These are phyloP conservation scores for Drosophila chauvacae DNA, from an alignment of 1,140 invertebrate genomes.

Conservation along the genomic window DNA sequence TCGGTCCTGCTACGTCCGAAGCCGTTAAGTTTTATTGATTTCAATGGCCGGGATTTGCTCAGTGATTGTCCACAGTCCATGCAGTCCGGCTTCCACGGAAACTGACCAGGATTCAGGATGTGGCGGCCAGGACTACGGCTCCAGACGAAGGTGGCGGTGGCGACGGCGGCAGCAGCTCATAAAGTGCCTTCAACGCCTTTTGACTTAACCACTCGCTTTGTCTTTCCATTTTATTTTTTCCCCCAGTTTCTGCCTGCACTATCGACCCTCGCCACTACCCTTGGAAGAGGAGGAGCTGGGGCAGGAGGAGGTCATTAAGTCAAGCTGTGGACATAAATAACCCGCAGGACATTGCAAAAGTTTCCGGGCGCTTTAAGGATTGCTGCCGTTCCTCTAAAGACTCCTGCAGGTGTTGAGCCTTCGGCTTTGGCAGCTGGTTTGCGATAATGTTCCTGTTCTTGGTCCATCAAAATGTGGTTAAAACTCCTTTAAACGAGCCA, in stretches of 20 bases:
- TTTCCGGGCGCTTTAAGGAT: slow-evolving; percentile 54
- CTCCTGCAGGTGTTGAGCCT: slow-evolving; percentile 50
- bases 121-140: slow-evolving; percentile 14
- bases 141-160: slow-evolving; percentile 3
- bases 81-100: slow-evolving; percentile 15
- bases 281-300: neutral
- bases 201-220: slow-evolving; percentile 79
- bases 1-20: slow-evolving; percentile 44
- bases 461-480: slow-evolving; percentile 43
- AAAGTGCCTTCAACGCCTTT: slow-evolving; percentile 82
- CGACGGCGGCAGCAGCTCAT: slow-evolving; percentile 50
- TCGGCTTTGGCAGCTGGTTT: slow-evolving; percentile 33
- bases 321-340: slow-evolving; percentile 77
- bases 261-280: slow-evolving; percentile 18
- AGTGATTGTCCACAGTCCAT: slow-evolving; percentile 62
- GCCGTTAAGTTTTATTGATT: slow-evolving; percentile 83
- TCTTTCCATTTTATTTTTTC: slow-evolving; percentile 52
- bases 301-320: slow-evolving; percentile 68
- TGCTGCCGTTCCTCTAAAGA: slow-evolving; percentile 23
- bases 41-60: slow-evolving; percentile 79
- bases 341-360: slow-evolving; percentile 59
- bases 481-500: slow-evolving; percentile 22
- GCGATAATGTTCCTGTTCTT: slow-evolving; percentile 21
- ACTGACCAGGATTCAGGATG: slow-evolving; percentile 37
- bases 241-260: slow-evolving; percentile 22